Evolutionary conservation across 2,888 invertebrate species (phyloP), one percentile per base, ranked within the genome.

Genomic region (Agrotis ipsilon): DNA sequence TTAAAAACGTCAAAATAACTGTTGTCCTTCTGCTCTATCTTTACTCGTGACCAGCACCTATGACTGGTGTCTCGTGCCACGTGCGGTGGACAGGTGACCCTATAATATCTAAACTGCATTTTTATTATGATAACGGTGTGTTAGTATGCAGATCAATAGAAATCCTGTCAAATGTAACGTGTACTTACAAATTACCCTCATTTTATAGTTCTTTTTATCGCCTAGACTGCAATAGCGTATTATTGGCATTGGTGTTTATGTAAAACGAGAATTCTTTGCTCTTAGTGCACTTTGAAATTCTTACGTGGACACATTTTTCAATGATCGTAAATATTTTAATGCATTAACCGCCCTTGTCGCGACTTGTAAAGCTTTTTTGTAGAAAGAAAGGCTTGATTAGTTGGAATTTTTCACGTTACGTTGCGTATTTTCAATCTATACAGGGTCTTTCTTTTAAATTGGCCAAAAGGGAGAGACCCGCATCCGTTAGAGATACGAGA

Each of bases 81-180:
- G 78, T 76, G 80, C 58, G 27, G 46, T 39, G n/a, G 54, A 72
- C 78, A 79, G 80, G 76, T 79, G 78, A 76, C 18, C 6, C 18
- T 48, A 18, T 72, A 72, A 68, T 76, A 76, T 62, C 21, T 11
- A 68, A 80, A 65, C 71, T 54, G 54, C 67, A 55, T 65, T 65
- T 80, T 80, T 75, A 75, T 80, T 71, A 65, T 58, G 64, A 71
- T 68, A 75, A 65, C 78, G 64, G 67, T 68, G 49, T 51, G 14
- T 51, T 71, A 45, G 2, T 48, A 58, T 62, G 75, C 64, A 62
- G 39, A 75, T 80, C 32, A 43, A 64, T 21, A 61, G 2, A 64
- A 71, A 80, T 71, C 55, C 63, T 61, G 55, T 60, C 39, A 66
- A 62, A 63, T 52, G 49, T 49, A 60, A 55, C 49, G 19, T 52